A percentile compares a stretch with the other conserved stretches of the same genome.
These are phyloP conservation scores for Thamnaconus septentrionalis DNA, from an alignment of 2,113 vertebrate genomes.

Conservation along the genomic window DNA sequence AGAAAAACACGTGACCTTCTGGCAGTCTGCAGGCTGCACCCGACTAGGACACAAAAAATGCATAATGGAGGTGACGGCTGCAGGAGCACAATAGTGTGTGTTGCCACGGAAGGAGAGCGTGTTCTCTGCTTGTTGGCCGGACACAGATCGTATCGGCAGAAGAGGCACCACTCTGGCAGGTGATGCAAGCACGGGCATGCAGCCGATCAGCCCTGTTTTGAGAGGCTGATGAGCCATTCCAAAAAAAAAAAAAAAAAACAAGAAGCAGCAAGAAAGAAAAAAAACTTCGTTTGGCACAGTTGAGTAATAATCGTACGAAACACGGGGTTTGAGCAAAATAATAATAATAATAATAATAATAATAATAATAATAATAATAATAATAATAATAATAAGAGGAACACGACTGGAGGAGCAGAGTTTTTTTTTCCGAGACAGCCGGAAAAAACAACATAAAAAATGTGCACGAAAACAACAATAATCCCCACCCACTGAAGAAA, in stretches of 20 bases:
- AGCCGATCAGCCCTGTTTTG: background rate
- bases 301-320: too few species aligned
- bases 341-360: too few species aligned
- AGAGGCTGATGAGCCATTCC: background rate
- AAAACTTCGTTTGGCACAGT: too few species aligned
- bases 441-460: background rate
- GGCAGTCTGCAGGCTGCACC: conserved; percentile 63
- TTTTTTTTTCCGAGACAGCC: background rate
- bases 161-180: conserved; percentile 14
- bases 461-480: conserved; percentile 45
- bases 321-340: too few species aligned
- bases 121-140: background rate
- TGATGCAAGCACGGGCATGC: conserved; percentile 42
- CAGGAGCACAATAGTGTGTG: background rate
- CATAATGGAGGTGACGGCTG: conserved; percentile 45
- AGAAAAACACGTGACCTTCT: conserved; percentile 69
- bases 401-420: too few species aligned
- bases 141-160: conserved; percentile 1
- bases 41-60: conserved; percentile 38
- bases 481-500: conserved; percentile 34
- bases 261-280: too few species aligned
- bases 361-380: too few species aligned
- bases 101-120: background rate
- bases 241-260: background rate
- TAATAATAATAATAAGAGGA: too few species aligned